Conservation (phyloP, 2,113 vertebrate genomes). For the Actenoides hombroni region DNA sequence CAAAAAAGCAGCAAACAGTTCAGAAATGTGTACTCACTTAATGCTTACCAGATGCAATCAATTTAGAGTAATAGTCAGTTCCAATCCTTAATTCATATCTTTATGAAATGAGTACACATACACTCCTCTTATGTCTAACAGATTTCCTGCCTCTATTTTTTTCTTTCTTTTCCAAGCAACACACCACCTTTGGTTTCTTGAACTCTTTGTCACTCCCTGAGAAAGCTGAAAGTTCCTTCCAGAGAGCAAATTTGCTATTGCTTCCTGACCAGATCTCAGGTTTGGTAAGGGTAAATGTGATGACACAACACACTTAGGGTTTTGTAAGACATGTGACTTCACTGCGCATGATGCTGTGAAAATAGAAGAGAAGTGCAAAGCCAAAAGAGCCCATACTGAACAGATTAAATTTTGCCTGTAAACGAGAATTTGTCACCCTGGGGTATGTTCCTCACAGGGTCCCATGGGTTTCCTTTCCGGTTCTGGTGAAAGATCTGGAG, state of each 20-base stretch:
- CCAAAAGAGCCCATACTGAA: not conserved
- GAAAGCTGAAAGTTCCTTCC: not conserved
- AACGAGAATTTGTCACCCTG: not conserved
- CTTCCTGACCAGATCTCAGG: not conserved
- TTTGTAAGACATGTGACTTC: not conserved
- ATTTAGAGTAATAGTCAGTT: constrained; percentile 32
- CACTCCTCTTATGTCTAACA: not conserved
- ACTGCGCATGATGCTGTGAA: not conserved
- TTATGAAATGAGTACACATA: constrained; percentile 15
- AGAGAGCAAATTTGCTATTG: not conserved
- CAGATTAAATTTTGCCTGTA: not conserved
- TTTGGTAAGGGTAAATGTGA: not conserved
- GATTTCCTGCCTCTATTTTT: not conserved
- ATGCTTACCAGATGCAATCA: constrained; percentile 56
- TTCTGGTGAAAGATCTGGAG: not conserved
- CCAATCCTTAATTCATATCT: constrained; percentile 16
- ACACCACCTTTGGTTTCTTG: not conserved
- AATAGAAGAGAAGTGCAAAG: not conserved
- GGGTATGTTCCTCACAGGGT: not conserved
- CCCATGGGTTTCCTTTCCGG: not conserved
- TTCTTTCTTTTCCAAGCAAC: not conserved
- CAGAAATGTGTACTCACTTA: constrained; percentile 44
- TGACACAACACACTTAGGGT: not conserved
- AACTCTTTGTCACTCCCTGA: not conserved
- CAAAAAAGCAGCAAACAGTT: constrained; percentile 35